Conservation (phyloP, 2,888 invertebrate species). For the Parnassius mnemosyne region DNA sequence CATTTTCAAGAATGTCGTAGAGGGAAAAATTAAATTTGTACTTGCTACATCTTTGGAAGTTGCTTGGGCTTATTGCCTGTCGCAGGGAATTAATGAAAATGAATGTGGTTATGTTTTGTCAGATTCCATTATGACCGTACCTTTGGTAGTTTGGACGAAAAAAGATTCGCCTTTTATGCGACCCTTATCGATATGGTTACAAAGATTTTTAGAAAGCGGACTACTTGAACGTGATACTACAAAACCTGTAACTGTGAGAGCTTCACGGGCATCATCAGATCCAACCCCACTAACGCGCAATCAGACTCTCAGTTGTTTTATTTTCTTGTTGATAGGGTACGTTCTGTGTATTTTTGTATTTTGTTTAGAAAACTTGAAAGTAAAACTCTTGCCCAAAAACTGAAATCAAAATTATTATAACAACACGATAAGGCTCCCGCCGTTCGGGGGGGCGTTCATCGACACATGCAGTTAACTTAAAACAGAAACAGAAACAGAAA, state of each 20-base stretch:
- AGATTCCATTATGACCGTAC: slow-evolving; percentile 59
- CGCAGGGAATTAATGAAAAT: slow-evolving; percentile 52
- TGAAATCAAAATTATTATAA: too few relatives aligned
- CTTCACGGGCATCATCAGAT: slow-evolving; percentile 36
- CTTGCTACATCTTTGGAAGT: slow-evolving; percentile 60
- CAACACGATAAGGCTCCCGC: too few relatives aligned
- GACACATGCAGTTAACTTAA: too few relatives aligned
- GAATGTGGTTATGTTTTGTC: slow-evolving; percentile 59
- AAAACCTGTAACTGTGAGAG: slow-evolving; percentile 30
- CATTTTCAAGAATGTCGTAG: slow-evolving; percentile 48
- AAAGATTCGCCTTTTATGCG: slow-evolving; percentile 42
- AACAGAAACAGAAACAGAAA: too few relatives aligned
- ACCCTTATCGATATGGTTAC: slow-evolving; percentile 50
- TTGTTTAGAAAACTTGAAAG: slow-evolving; percentile 43
- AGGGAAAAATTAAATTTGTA: slow-evolving; percentile 51
- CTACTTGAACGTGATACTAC: slow-evolving; percentile 47
- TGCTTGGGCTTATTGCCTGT: slow-evolving; percentile 52
- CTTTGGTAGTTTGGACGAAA: slow-evolving; percentile 60
- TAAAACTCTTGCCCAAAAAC: slow-evolving; percentile 32
- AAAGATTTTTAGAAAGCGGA: slow-evolving; percentile 57
- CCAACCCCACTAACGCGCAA: slow-evolving; percentile 50
- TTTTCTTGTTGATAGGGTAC: slow-evolving; percentile 51
- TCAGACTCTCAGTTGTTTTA: slow-evolving; percentile 53
- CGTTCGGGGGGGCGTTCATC: too few relatives aligned
- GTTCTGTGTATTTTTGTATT: slow-evolving; percentile 45